Percentiles rank a stretch among this genome's conserved stretches.
These are phyloP conservation scores for Melieria omissa DNA, from an alignment of 2,888 invertebrate genomes.

Conservation along the genomic window DNA sequence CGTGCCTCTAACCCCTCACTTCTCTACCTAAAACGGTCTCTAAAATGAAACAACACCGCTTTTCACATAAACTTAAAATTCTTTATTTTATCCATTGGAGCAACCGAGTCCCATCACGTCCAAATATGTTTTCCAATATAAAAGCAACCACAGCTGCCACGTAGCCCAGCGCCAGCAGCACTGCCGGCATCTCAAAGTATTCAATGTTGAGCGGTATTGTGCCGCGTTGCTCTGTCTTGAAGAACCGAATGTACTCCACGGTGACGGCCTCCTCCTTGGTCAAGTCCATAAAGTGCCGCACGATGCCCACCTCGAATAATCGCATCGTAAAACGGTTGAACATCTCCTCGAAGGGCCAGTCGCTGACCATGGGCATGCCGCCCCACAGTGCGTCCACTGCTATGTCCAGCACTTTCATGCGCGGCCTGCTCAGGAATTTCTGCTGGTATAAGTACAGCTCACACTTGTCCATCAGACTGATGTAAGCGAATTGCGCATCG, in stretches of 20 bases:
- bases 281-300: constrained; percentile 4
- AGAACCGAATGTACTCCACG: constrained; percentile 37
- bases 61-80: no score
- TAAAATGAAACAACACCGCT: no score
- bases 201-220: constrained; percentile 23
- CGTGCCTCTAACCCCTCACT: no score
- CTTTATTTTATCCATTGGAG: no score
- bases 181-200: constrained; percentile 32
- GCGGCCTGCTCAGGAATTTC: constrained; percentile 41
- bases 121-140: no score
- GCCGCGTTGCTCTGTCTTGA: constrained; percentile 25
- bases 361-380: constrained; percentile 42
- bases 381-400: constrained; percentile 35
- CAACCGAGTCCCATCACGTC: no score
- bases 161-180: constrained; percentile 3
- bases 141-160: neutral
- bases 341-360: constrained; percentile 41
- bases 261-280: constrained; percentile 40
- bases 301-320: constrained; percentile 36
- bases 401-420: constrained; percentile 33
- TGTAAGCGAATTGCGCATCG: constrained; percentile 39
- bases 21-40: no score
- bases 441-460: constrained; percentile 48
- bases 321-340: constrained; percentile 31
- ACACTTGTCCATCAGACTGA: constrained; percentile 37